A percentile compares a stretch with the other conserved stretches of the same genome.
phyloP scores from a whole-genome alignment of 2,888 invertebrate species.

The Tenthredo scrophulariae region DNA sequence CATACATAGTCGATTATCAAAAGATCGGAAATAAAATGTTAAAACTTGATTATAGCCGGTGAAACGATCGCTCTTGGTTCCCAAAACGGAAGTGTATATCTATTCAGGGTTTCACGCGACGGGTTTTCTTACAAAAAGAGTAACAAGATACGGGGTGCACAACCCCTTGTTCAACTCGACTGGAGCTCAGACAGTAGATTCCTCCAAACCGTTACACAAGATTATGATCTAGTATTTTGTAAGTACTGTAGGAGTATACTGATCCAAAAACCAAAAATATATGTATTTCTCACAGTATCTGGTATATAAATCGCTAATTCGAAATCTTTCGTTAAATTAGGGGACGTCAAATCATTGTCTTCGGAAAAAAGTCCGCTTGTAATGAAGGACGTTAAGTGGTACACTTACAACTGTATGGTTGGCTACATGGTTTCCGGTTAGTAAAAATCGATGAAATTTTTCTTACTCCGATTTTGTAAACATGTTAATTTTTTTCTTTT shows the following conservation, averaged over 20 bases:
- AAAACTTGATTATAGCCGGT: constrained; percentile 83
- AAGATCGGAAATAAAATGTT: not conserved
- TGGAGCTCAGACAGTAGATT: constrained; percentile 95
- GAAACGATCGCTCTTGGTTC: constrained; percentile 93
- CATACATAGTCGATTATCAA: no score
- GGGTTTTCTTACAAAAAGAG: constrained; percentile 95
- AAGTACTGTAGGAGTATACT: constrained; percentile 75
- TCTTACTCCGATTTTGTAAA: not conserved
- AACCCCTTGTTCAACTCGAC: constrained; percentile 91
- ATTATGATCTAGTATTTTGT: constrained; percentile 94
- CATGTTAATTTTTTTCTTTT: not conserved
- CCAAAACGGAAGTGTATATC: constrained; percentile 91
- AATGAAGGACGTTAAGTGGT: constrained; percentile 95
- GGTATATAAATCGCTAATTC: constrained; percentile 60
- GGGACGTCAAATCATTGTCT: constrained; percentile 93
- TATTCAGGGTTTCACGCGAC: constrained; percentile 92
- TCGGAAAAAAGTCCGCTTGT: constrained; percentile 93
- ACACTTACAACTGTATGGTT: constrained; percentile 91
- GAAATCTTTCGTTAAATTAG: constrained; percentile 78
- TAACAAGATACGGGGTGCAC: constrained; percentile 92
- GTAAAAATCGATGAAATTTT: constrained; percentile 56
- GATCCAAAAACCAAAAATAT: not conserved
- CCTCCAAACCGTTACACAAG: constrained; percentile 93
- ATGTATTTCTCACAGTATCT: not conserved
- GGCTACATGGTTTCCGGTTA: constrained; percentile 92